These are phyloP conservation scores for Cinclus mexicanus DNA, from an alignment of 2,113 vertebrate genomes.

Conservation along the genomic window DNA sequence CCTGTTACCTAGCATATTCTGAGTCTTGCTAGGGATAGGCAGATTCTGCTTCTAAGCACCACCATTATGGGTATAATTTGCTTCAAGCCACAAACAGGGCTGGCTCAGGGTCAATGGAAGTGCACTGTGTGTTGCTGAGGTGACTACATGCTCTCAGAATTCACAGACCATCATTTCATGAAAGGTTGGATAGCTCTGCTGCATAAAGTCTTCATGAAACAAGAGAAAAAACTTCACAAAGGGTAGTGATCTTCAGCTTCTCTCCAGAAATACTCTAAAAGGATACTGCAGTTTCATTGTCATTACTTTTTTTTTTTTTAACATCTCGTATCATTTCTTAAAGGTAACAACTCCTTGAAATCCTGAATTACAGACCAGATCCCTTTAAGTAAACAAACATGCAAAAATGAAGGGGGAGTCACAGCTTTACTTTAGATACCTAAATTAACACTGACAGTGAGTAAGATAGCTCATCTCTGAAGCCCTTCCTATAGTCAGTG, in stretches of 20 bases:
- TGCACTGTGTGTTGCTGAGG: not conserved
- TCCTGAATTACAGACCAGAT: not conserved
- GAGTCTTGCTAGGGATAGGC: not conserved
- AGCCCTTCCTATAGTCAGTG: not conserved
- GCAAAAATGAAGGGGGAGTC: not conserved
- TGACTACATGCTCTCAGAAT: not conserved
- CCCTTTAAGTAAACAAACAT: not conserved
- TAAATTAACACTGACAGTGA: not conserved
- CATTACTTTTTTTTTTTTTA: too few species aligned
- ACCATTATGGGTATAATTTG: not conserved
- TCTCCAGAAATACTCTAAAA: not conserved
- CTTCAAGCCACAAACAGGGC: not conserved
- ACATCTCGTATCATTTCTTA: not conserved
- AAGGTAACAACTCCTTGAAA: not conserved
- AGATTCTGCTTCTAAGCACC: not conserved
- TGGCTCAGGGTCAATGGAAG: not conserved
- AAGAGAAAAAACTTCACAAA: not conserved
- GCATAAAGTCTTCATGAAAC: not conserved
- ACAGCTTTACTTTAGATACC: accelerated
- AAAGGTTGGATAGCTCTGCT: not conserved
- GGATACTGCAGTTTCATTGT: not conserved
- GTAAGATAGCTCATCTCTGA: not conserved
- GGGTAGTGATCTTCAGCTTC: not conserved
- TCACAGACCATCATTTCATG: not conserved
- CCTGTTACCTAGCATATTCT: not conserved